phyloP scores from a whole-genome alignment of 2,888 invertebrate species.

The Acrocyrtus sp. region DNA sequence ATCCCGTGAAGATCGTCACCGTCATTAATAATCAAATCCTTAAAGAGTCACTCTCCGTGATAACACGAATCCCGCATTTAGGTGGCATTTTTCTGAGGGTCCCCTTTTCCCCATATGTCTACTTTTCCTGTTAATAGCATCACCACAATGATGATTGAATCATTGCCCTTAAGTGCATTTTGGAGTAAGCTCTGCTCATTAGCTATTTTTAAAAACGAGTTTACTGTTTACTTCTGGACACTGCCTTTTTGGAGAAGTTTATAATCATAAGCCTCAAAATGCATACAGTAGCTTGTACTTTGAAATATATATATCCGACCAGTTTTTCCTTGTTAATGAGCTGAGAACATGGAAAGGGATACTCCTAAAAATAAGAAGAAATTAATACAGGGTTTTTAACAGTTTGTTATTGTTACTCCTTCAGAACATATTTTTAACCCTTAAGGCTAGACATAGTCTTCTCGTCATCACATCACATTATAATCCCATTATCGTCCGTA shows the following conservation, averaged over 20 bases:
- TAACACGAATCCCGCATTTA: neutral
- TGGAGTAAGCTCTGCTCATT: neutral
- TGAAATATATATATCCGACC: neutral
- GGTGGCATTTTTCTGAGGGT: neutral
- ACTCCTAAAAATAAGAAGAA: conserved; percentile 1
- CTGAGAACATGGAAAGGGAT: neutral
- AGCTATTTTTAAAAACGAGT: neutral
- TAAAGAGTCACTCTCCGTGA: neutral
- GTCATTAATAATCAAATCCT: neutral
- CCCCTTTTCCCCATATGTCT: neutral
- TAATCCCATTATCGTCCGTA: conserved; percentile 9
- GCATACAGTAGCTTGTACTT: neutral
- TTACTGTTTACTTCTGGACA: neutral
- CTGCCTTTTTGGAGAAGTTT: neutral
- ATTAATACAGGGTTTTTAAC: conserved; percentile 1
- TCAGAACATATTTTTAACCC: neutral
- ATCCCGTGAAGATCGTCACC: too few relatives aligned
- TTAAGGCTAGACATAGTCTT: neutral
- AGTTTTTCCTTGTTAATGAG: neutral
- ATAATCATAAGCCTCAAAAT: neutral
- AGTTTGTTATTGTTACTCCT: neutral
- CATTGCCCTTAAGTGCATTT: neutral
- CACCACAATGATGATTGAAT: too few relatives aligned
- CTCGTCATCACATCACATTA: neutral
- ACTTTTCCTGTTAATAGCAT: neutral